Evolutionary conservation across 1,140 invertebrate species (phyloP).

Genomic region (Laupala kohalensis): DNA sequence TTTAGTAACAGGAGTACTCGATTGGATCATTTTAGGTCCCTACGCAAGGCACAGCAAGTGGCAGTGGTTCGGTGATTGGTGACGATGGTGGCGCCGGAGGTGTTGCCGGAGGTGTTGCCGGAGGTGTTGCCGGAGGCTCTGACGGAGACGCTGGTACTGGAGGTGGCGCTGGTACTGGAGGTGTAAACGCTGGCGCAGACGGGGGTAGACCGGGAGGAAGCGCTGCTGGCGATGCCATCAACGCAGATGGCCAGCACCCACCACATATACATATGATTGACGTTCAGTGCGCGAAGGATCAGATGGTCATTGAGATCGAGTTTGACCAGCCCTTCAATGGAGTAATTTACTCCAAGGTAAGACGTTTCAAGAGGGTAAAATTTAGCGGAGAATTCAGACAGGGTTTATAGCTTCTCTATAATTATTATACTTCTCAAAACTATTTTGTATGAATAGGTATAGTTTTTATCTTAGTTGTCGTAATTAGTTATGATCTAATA

Average conservation of each 20-base stretch:
- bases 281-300: conserved; percentile 63
- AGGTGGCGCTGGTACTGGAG: not conserved
- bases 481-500: too few relatives aligned
- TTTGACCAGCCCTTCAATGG: conserved; percentile 65
- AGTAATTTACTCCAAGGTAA: conserved; percentile 65
- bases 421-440: too few relatives aligned
- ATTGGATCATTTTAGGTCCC: too few relatives aligned
- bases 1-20: too few relatives aligned
- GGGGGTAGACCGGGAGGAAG: conserved; percentile 9
- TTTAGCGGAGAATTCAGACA: too few relatives aligned
- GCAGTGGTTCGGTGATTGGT: not conserved
- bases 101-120: too few relatives aligned
- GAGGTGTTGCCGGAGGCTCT: too few relatives aligned
- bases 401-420: too few relatives aligned
- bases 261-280: conserved; percentile 62
- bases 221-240: conserved; percentile 8
- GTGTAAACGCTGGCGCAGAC: not conserved
- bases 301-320: conserved; percentile 69
- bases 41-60: not conserved
- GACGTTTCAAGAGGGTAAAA: too few relatives aligned
- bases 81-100: not conserved
- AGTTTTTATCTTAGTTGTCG: too few relatives aligned
- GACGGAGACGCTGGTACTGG: conserved; percentile 11
- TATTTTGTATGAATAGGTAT: too few relatives aligned
- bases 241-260: conserved; percentile 43